Conservation (phyloP, 2,888 invertebrate genomes). For the Yponomeuta sedellus region DNA sequence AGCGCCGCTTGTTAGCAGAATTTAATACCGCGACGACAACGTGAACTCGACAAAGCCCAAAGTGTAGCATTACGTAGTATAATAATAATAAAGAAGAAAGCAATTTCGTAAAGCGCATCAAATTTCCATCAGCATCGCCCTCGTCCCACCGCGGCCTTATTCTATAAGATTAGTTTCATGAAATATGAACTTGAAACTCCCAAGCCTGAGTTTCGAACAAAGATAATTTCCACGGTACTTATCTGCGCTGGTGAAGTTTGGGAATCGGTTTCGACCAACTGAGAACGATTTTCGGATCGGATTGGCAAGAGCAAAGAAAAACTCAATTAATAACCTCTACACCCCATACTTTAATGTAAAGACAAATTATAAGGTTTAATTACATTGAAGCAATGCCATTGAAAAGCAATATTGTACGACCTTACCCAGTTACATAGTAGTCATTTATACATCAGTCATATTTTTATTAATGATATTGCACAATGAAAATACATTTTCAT, state of each 20-base stretch:
- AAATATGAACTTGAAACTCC: neutral
- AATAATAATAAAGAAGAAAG: conserved; percentile 2
- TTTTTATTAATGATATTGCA: too few relatives aligned
- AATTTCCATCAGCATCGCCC: neutral
- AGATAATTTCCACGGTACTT: neutral
- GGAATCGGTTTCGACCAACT: neutral
- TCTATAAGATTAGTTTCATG: neutral
- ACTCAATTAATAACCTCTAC: neutral
- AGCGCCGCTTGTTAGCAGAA: neutral
- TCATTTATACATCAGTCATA: too few relatives aligned
- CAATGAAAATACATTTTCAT: too few relatives aligned
- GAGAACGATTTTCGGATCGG: neutral
- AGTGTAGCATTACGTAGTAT: neutral
- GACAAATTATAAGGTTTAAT: too few relatives aligned
- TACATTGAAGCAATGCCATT: too few relatives aligned
- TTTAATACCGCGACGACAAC: neutral
- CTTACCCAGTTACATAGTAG: too few relatives aligned
- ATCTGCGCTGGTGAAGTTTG: neutral
- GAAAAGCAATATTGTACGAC: too few relatives aligned
- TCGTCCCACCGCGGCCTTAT: neutral
- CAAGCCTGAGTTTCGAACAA: neutral
- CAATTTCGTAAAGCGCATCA: neutral
- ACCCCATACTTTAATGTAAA: too few relatives aligned
- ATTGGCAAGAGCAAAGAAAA: neutral
- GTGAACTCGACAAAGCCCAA: neutral